Evolutionary conservation across 2,888 invertebrate genomes (phyloP), one percentile per base, ranked within the genome.

Genomic region (Dendrolimus pini): DNA sequence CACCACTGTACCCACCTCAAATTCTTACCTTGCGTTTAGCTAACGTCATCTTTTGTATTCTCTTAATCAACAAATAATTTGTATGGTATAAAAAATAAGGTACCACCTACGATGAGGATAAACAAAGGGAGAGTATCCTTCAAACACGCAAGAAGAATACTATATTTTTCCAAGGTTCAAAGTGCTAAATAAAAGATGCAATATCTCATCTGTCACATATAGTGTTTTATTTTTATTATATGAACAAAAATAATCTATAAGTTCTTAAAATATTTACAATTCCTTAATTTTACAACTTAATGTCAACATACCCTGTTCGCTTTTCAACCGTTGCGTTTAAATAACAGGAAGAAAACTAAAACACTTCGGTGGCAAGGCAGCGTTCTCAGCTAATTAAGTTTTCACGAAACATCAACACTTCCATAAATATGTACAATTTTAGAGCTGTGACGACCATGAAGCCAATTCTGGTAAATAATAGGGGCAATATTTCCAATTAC

Each of bases 161-260:
- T 30, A 30, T 30, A 3, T 30, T 30, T 30, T 30, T 30, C 30
- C 3, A 30, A 3, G 30, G 30, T 30, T 30, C 30, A 30, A 30
- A 30, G 30, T 30, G 6, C 30, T 30, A 18, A 81, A 72, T 73
- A 59, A 83, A 84, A 80, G 67, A 72, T 63, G 54, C 62, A 64
- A 67, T 59, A 56, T 69, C 30, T 30, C 30, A 30, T 70, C 69
- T 70, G 75, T 86, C 89, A 88, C 89, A 79, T 79, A 56, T 56
- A 79, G 88, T 89, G 86, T 89, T 47, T 30, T 30, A 30, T 71
- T 69, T 89, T 89, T 89, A 85, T 83, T 85, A 85, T 87, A 82
- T 88, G 88, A 89, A 90, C 89, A 89, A 88, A 89, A 88, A 89
- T 89, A 88, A 77, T 88, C 82, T 87, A 83, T 82, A 74, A 72